phyloP scores from a whole-genome alignment of 2,113 vertebrate species.

The Zootoca vivipara region DNA sequence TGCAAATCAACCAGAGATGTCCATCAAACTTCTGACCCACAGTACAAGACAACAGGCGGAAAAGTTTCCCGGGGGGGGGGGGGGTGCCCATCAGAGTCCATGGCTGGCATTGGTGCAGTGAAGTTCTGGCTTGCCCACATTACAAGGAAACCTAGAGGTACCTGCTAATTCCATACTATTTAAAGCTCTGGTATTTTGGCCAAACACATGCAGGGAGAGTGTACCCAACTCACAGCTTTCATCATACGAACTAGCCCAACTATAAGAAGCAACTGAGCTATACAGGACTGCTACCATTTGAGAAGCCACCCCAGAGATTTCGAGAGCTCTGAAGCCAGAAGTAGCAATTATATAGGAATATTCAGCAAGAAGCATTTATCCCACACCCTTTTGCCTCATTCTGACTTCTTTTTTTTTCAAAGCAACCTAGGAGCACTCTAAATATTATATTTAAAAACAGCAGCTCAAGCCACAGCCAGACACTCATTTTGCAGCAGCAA shows the following conservation, averaged over 20 bases:
- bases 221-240: neutral
- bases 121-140: neutral
- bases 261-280: conserved; percentile 7
- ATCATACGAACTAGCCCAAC: conserved; percentile 1
- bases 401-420: conserved; percentile 33
- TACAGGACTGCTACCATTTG: conserved; percentile 15
- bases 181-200: neutral
- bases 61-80: too few species aligned
- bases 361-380: conserved; percentile 36
- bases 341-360: conserved; percentile 56
- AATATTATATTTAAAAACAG: conserved; percentile 65
- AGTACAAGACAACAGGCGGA: too few species aligned
- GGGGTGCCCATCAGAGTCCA: neutral
- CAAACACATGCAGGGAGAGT: neutral
- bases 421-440: conserved; percentile 44
- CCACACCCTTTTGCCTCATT: neutral
- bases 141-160: neutral
- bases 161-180: neutral
- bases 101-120: neutral
- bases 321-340: conserved; percentile 47
- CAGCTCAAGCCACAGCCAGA: conserved; percentile 41
- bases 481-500: conserved; percentile 42
- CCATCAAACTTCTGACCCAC: too few species aligned
- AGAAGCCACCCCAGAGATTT: conserved; percentile 42
- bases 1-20: too few species aligned